Evolutionary conservation across 2,113 vertebrate genomes (phyloP).

Genomic region (Myotis lucifugus): DNA sequence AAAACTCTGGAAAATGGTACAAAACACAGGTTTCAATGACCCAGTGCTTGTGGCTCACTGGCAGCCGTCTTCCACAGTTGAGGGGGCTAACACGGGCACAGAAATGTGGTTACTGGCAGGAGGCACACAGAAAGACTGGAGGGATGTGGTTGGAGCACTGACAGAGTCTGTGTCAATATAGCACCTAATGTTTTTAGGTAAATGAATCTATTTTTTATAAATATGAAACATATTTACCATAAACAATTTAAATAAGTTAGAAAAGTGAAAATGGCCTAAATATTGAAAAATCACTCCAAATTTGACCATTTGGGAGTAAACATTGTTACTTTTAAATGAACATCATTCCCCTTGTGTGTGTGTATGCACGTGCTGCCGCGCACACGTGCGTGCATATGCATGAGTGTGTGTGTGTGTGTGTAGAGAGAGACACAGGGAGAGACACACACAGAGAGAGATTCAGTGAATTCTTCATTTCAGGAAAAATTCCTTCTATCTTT

Average conservation of each 20-base stretch:
- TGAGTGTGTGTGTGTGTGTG: background rate
- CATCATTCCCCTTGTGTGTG: background rate
- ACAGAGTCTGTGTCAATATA: background rate
- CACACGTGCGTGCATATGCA: too few relatives aligned
- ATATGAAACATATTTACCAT: background rate
- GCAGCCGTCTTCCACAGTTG: fast-evolving
- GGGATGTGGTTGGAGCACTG: too few relatives aligned
- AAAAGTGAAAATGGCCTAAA: background rate
- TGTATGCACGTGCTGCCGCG: background rate
- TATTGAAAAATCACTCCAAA: background rate
- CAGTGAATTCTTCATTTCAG: background rate
- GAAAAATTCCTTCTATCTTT: background rate
- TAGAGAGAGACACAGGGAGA: background rate
- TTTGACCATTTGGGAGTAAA: background rate
- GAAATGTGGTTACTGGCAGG: background rate
- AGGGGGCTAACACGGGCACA: background rate
- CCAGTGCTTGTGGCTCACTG: background rate
- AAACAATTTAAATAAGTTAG: background rate
- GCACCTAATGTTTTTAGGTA: background rate
- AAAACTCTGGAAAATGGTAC: background rate
- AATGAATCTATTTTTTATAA: background rate
- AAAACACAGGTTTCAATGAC: background rate
- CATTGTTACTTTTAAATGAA: background rate
- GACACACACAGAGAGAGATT: background rate
- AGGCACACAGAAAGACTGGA: background rate